Percentiles rank a stretch among this genome's conserved stretches.
These are phyloP conservation scores for Ciconia maguari DNA, from an alignment of 2,113 vertebrate genomes.

Conservation along the genomic window DNA sequence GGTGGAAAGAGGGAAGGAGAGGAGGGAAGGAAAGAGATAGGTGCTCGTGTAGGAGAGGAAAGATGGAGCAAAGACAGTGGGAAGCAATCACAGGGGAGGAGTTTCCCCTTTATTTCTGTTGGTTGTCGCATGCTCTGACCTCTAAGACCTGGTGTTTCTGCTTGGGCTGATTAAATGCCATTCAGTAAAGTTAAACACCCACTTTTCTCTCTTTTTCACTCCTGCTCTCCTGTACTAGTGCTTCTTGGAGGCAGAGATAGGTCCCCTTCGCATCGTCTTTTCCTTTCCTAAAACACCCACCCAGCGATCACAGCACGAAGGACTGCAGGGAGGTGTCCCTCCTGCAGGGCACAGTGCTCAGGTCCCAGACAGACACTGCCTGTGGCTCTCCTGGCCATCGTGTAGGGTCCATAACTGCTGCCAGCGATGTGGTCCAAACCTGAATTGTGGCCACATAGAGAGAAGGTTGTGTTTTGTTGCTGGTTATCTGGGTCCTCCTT, in stretches of 20 bases:
- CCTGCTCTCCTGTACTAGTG: neutral
- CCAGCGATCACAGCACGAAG: fast-evolving
- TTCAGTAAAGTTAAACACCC: neutral
- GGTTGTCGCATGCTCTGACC: neutral
- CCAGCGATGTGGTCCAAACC: neutral
- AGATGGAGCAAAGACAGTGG: neutral
- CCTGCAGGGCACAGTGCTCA: neutral
- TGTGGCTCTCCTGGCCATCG: neutral
- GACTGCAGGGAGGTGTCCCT: neutral
- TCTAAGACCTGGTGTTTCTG: neutral
- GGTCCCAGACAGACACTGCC: neutral
- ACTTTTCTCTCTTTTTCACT: neutral
- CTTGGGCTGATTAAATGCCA: neutral
- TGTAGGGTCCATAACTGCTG: neutral
- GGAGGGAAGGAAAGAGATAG: neutral
- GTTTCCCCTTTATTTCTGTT: neutral
- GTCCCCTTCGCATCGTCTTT: neutral
- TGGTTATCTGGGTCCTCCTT: neutral
- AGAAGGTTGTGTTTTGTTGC: neutral
- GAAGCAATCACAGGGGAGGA: neutral
- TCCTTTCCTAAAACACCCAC: neutral
- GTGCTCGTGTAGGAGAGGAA: neutral
- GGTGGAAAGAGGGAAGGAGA: neutral
- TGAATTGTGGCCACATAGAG: neutral
- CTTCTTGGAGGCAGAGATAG: neutral